Conservation (phyloP, 2,113 vertebrate genomes). For the Bathybates hornii region DNA sequence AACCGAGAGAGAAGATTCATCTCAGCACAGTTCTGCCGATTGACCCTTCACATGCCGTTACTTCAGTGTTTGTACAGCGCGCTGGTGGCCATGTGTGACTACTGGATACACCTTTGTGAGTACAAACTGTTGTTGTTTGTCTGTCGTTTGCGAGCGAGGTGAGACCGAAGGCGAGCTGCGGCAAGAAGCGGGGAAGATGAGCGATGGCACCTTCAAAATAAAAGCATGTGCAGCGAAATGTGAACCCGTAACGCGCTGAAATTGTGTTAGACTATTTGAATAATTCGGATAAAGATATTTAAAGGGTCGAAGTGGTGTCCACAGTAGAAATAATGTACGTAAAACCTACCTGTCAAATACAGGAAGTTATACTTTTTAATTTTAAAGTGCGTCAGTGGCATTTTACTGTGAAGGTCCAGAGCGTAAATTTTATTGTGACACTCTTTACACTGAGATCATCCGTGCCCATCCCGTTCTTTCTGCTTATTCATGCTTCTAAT, state of each 20-base stretch:
- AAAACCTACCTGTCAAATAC: neutral
- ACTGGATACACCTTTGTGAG: slow-evolving; percentile 67
- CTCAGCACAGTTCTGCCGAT: neutral
- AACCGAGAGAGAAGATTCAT: neutral
- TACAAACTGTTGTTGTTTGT: slow-evolving; percentile 27
- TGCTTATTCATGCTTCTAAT: slow-evolving; percentile 58
- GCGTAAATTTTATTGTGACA: neutral
- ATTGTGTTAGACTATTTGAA: neutral
- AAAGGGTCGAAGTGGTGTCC: neutral
- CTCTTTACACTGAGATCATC: neutral
- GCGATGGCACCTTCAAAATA: neutral
- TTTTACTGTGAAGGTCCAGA: neutral
- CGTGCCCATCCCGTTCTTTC: slow-evolving; percentile 30
- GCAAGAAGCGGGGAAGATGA: neutral
- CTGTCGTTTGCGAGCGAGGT: neutral
- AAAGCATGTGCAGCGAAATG: neutral
- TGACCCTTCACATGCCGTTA: slow-evolving; percentile 17
- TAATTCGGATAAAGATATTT: neutral
- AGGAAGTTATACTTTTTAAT: neutral
- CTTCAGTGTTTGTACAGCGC: slow-evolving; percentile 37
- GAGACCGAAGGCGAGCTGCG: neutral
- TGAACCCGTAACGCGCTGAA: neutral
- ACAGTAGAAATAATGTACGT: too few relatives aligned
- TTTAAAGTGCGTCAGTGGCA: neutral
- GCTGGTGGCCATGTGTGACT: slow-evolving; percentile 58